Conservation (phyloP, 2,113 vertebrate genomes). For the Otus sunia region DNA sequence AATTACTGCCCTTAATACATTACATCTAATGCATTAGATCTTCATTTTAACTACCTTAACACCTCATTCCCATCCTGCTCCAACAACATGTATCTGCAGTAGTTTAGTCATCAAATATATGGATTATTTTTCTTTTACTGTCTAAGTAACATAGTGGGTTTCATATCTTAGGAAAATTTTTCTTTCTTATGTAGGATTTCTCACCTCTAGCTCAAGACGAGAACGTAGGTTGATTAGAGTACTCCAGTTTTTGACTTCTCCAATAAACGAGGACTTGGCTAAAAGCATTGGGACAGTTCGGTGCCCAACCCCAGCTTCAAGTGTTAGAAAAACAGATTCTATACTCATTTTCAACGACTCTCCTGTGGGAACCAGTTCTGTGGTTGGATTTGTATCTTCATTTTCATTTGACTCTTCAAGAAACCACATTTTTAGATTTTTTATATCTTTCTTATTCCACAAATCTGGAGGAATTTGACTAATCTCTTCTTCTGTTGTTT, state of each 20-base stretch:
- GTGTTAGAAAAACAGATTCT: slow-evolving; percentile 88
- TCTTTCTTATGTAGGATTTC: background rate
- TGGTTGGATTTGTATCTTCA: slow-evolving; percentile 50
- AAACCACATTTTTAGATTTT: slow-evolving; percentile 92
- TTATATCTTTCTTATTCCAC: slow-evolving; percentile 86
- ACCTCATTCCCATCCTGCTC: background rate
- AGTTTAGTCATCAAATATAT: background rate
- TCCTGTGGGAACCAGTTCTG: slow-evolving; percentile 81
- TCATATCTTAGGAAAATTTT: background rate
- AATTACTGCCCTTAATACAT: background rate
- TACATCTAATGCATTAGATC: background rate
- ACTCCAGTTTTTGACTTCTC: slow-evolving; percentile 90
- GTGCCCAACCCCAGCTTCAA: slow-evolving; percentile 95
- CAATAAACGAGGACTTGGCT: slow-evolving; percentile 89
- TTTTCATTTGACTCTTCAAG: slow-evolving; percentile 86
- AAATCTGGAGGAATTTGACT: slow-evolving; percentile 81
- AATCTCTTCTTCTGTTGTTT: slow-evolving; percentile 78
- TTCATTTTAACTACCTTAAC: background rate
- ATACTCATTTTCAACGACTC: slow-evolving; percentile 85
- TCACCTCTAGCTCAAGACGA: slow-evolving; percentile 88
- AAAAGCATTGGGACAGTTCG: slow-evolving; percentile 96
- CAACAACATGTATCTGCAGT: background rate
- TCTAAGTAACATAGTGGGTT: background rate
- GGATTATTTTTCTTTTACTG: background rate
- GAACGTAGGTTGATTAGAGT: slow-evolving; percentile 90